Conservation (phyloP, 2,113 vertebrate species). For the Myrmophylax atrothorax region DNA sequence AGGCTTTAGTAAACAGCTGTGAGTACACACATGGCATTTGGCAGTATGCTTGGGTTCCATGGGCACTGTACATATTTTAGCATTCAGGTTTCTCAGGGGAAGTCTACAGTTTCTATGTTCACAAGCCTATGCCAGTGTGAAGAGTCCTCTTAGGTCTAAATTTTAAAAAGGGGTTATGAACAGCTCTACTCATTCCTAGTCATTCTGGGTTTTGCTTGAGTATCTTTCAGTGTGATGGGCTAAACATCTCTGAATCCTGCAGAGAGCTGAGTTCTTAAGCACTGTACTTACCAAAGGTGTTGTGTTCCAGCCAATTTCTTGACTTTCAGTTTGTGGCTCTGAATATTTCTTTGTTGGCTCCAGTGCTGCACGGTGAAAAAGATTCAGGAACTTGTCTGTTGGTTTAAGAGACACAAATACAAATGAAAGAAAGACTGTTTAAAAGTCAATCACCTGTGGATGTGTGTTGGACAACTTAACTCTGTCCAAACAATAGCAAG, state of each 20-base stretch:
- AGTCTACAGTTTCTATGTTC: neutral
- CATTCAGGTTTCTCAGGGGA: neutral
- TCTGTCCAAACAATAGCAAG: neutral
- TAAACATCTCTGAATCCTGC: neutral
- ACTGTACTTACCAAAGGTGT: conserved; percentile 80
- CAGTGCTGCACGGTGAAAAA: conserved; percentile 74
- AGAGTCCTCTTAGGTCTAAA: neutral
- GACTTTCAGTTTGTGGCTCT: conserved; percentile 84
- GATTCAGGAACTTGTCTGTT: conserved; percentile 80
- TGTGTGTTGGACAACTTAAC: neutral
- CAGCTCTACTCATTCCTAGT: neutral
- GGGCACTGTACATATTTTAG: neutral
- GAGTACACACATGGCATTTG: neutral
- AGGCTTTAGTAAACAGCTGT: neutral
- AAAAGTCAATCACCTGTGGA: neutral
- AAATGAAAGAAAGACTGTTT: neutral
- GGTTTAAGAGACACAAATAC: neutral
- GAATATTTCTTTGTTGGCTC: conserved; percentile 85
- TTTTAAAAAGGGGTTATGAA: neutral
- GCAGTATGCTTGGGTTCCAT: neutral
- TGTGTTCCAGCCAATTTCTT: conserved; percentile 89
- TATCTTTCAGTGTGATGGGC: neutral
- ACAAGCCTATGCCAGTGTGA: neutral
- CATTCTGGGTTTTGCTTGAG: neutral
- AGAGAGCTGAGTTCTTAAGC: neutral